Percentiles rank a stretch among this genome's conserved stretches.
These are phyloP conservation scores for Crocuta crocuta DNA, from an alignment of 2,113 vertebrate genomes.

Conservation along the genomic window DNA sequence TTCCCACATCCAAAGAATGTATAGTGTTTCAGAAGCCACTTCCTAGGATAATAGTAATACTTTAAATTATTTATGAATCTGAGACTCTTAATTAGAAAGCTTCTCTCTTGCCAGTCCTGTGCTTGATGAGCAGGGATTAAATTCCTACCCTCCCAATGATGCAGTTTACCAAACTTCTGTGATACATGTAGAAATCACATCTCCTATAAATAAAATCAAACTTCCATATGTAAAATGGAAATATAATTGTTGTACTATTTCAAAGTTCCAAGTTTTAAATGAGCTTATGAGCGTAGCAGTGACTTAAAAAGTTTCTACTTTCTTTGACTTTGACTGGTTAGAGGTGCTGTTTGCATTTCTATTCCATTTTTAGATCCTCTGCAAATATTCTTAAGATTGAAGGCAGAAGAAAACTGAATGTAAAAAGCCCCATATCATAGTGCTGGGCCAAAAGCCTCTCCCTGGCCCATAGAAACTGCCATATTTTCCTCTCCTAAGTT, in stretches of 20 bases:
- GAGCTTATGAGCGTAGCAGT: not conserved
- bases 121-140: not conserved
- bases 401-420: not conserved
- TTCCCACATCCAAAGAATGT: not conserved
- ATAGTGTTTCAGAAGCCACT: conserved; percentile 23
- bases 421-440: not conserved
- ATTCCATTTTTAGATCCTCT: not conserved
- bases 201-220: conserved; percentile 17
- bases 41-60: not conserved
- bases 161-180: not conserved
- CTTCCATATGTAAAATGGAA: not conserved
- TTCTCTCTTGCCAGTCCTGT: not conserved
- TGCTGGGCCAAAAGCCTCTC: not conserved
- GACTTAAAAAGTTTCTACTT: not conserved
- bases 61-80: conserved; percentile 29
- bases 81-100: not conserved
- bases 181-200: not conserved
- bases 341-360: not conserved
- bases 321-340: not conserved
- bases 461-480: not conserved
- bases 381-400: not conserved
- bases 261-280: conserved; percentile 5
- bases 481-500: not conserved
- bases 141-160: not conserved
- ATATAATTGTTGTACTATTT: not conserved